Evolutionary conservation across 2,113 vertebrate genomes (phyloP).

Genomic region (Entomyzon cyanotis): DNA sequence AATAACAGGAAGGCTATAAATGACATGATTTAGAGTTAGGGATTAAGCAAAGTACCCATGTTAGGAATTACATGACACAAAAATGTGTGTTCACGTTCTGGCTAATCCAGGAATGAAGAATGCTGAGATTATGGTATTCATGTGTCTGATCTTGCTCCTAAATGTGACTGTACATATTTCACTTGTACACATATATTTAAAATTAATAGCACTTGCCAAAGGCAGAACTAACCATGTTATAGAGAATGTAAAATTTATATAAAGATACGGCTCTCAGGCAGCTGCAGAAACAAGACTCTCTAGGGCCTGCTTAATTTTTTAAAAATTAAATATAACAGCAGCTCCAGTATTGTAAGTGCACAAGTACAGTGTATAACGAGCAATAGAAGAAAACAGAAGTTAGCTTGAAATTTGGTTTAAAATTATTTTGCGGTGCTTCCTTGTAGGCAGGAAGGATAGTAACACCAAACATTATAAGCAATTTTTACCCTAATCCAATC

Average conservation of each 20-base stretch:
- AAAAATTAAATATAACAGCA: neutral
- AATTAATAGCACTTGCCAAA: neutral
- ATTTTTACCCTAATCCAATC: neutral
- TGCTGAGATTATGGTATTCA: neutral
- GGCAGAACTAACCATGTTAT: neutral
- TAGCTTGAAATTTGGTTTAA: neutral
- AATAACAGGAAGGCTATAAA: neutral
- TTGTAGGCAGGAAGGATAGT: neutral
- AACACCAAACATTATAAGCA: neutral
- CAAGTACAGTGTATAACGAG: neutral
- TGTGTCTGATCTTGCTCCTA: neutral
- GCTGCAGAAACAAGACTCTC: neutral
- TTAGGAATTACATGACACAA: neutral
- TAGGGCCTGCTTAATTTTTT: neutral
- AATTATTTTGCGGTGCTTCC: neutral
- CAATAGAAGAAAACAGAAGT: neutral
- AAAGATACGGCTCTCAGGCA: rapidly evolving
- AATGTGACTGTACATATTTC: neutral
- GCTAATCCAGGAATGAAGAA: neutral
- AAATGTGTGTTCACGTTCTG: rapidly evolving
- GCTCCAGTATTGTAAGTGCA: neutral
- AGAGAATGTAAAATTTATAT: neutral
- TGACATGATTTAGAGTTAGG: neutral
- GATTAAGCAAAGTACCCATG: neutral
- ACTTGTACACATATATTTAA: neutral